Evolutionary conservation across 2,113 vertebrate genomes (phyloP), one percentile per base, ranked within the genome.

Genomic region (Malurus elegans): DNA sequence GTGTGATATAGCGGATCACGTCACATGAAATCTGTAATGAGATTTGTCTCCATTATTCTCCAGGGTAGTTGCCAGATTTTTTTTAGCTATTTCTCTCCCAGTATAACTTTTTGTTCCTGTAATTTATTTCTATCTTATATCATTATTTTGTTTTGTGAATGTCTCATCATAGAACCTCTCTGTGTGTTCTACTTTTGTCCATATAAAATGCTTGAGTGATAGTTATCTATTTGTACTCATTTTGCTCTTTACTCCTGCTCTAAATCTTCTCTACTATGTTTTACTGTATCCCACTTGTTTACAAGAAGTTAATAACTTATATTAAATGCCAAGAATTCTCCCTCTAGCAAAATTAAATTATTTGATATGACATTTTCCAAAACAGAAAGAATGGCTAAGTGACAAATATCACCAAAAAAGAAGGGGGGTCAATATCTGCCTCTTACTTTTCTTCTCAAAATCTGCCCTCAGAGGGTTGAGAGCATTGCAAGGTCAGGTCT

Each of bases 11-110:
- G 74, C 56, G 81, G 71, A 86, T 70, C 94, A 56, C 73, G 93
- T 92, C 79, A 78, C 72, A 66, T 31, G 67, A 95, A 86, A 76
- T 80, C 64, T 88, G 50, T 76, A 90, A 95, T 79, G 78, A 95
- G 93, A 95, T 94, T 96, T 92, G 64, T 94, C 85, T 95, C 71
- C 82, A 78, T 93, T 95, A 86, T 82, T 95, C 79, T 90, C 90
- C 74, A 80, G 58, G 14, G 58, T 31, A 86, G 50, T 47, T 4
- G 0, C 65, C 54, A 90, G 78, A 44, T 61, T 90, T 82, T 54
- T 54, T 81, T 73, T 57, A 94, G 84, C 21, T 51, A 76, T 85
- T 93, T 87, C 78, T 88, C 14, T 82, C 45, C 36, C 64, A 54
- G 29, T 80, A 47, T 69, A 83, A 78, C 67, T 86, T 83, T 76